Evolutionary conservation across 2,888 invertebrate species (phyloP).

Genomic region (Salpingus planirostris): DNA sequence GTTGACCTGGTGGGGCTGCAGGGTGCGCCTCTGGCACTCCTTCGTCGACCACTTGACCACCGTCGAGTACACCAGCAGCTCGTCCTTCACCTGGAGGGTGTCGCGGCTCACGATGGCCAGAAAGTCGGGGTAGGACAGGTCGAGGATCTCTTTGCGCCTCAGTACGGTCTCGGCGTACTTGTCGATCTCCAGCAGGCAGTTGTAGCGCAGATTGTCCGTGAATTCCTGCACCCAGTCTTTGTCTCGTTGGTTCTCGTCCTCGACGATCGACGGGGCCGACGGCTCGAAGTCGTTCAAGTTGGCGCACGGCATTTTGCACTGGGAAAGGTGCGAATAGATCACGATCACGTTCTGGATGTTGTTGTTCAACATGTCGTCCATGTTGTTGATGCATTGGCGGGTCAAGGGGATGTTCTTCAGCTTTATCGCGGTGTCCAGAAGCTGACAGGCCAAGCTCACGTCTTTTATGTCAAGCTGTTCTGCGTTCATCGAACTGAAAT

Average conservation of each 20-base stretch:
- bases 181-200: conserved; percentile 58
- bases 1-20: conserved; percentile 45
- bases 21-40: conserved; percentile 47
- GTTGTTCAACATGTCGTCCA: conserved; percentile 54
- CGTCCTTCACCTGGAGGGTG: conserved; percentile 55
- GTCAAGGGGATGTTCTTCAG: conserved; percentile 63
- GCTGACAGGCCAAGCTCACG: conserved; percentile 53
- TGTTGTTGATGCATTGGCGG: conserved; percentile 56
- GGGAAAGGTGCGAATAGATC: conserved; percentile 49
- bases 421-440: conserved; percentile 66
- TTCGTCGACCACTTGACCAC: conserved; percentile 53
- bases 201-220: conserved; percentile 56
- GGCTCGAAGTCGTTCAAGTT: conserved; percentile 31
- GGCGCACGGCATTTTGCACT: conserved; percentile 29
- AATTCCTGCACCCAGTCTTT: conserved; percentile 35
- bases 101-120: conserved; percentile 57
- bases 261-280: conserved; percentile 37
- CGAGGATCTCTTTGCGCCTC: conserved; percentile 48
- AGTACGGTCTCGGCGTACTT: conserved; percentile 48
- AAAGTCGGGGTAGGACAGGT: conserved; percentile 57
- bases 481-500: conserved; percentile 34
- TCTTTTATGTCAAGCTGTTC: conserved; percentile 33
- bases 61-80: conserved; percentile 53
- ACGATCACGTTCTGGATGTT: conserved; percentile 59
- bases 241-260: conserved; percentile 28